phyloP scores from a whole-genome alignment of 1,140 invertebrate genomes.

The Oncopeltus fasciatus region DNA sequence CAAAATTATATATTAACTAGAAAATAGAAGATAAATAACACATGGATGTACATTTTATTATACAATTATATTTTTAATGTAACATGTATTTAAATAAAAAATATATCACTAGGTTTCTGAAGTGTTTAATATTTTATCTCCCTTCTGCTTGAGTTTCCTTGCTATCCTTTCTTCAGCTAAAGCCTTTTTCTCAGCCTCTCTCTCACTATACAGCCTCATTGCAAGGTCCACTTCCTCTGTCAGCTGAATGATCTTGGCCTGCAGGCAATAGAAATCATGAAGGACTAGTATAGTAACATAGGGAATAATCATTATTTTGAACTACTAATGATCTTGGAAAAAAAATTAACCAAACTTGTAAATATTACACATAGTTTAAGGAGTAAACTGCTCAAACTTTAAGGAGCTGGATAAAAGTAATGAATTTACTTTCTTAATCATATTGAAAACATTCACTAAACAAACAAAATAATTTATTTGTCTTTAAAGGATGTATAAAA shows the following conservation, averaged over 20 bases:
- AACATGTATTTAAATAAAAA: background rate
- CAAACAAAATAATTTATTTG: too few relatives aligned
- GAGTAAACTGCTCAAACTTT: too few relatives aligned
- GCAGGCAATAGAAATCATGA: background rate
- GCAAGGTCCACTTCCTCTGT: conserved; percentile 7
- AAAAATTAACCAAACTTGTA: too few relatives aligned
- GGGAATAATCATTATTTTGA: too few relatives aligned
- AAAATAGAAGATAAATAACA: background rate
- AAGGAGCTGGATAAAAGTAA: too few relatives aligned
- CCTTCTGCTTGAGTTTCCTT: background rate
- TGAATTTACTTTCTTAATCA: too few relatives aligned
- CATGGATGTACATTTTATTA: background rate
- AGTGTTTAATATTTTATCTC: background rate
- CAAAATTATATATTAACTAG: background rate
- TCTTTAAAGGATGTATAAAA: too few relatives aligned
- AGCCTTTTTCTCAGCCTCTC: background rate
- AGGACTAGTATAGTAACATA: too few relatives aligned
- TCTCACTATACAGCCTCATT: background rate
- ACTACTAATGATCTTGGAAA: too few relatives aligned
- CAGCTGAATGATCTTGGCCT: conserved; percentile 10
- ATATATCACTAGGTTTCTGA: background rate
- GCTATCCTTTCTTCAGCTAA: background rate
- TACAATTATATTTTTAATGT: conserved; percentile 3
- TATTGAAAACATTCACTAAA: too few relatives aligned
- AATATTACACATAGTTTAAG: too few relatives aligned